Evolutionary conservation across 2,113 vertebrate genomes (phyloP).

Genomic region (Gadus macrocephalus): DNA sequence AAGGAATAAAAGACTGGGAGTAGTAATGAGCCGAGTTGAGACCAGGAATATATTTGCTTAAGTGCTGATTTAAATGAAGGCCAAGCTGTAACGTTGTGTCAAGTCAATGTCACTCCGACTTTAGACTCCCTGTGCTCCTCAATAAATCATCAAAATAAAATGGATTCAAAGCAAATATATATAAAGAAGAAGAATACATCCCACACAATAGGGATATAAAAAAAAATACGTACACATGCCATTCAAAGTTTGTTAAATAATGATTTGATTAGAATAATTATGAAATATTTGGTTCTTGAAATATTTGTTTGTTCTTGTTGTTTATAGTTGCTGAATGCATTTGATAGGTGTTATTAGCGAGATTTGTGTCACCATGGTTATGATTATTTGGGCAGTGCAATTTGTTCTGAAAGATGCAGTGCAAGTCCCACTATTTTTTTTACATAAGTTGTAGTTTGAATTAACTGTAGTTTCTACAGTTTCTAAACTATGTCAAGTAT

Average conservation of each 20-base stretch:
- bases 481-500: background rate
- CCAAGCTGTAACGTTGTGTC: background rate
- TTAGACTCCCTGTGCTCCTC: background rate
- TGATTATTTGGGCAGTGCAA: too few species aligned
- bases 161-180: background rate
- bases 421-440: background rate
- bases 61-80: background rate
- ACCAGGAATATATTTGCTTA: too few species aligned
- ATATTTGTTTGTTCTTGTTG: background rate
- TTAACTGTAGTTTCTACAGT: constrained; percentile 4
- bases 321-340: background rate
- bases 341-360: background rate
- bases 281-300: background rate
- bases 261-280: background rate
- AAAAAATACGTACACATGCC: too few species aligned
- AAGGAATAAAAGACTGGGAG: too few species aligned
- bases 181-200: background rate
- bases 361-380: too few species aligned
- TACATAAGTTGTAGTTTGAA: constrained; percentile 5
- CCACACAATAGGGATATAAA: too few species aligned
- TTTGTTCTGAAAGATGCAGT: too few species aligned
- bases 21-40: too few species aligned
- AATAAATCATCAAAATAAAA: constrained; percentile 1
- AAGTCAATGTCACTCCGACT: background rate
- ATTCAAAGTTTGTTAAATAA: background rate